Conservation (phyloP, 2,888 invertebrate genomes). For the Ferrisia virgata region DNA sequence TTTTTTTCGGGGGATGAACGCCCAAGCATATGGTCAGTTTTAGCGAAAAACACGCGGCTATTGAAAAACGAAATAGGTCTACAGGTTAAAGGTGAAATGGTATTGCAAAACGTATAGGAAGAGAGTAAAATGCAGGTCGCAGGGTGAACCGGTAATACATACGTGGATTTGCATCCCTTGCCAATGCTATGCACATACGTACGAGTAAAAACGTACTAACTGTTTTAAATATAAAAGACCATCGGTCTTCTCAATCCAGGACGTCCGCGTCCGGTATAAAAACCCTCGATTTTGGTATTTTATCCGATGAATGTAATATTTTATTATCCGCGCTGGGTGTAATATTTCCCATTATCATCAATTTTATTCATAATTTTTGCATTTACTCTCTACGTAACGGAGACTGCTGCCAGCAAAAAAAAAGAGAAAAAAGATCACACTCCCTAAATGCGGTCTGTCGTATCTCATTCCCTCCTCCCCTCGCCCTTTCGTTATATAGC, state of each 20-base stretch:
- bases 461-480: neutral
- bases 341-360: conserved; percentile 45
- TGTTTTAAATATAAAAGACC: conserved; percentile 30
- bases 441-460: conserved; percentile 44
- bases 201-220: neutral
- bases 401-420: neutral
- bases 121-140: neutral
- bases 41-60: conserved; percentile 23
- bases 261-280: conserved; percentile 41
- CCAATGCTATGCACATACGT: neutral
- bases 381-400: conserved; percentile 20
- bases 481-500: neutral
- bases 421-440: conserved; percentile 21
- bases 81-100: conserved; percentile 44
- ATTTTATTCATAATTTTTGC: conserved; percentile 45
- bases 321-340: conserved; percentile 45
- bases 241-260: conserved; percentile 35
- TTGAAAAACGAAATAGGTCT: conserved; percentile 36
- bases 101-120: neutral
- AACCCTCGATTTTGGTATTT: conserved; percentile 31
- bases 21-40: conserved; percentile 27
- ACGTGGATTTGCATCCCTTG: conserved; percentile 19
- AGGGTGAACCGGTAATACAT: conserved; percentile 21
- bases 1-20: conserved; percentile 3
- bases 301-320: conserved; percentile 42